These are phyloP conservation scores for Porphyrio hochstetteri DNA, from an alignment of 2,113 vertebrate species.

Conservation along the genomic window DNA sequence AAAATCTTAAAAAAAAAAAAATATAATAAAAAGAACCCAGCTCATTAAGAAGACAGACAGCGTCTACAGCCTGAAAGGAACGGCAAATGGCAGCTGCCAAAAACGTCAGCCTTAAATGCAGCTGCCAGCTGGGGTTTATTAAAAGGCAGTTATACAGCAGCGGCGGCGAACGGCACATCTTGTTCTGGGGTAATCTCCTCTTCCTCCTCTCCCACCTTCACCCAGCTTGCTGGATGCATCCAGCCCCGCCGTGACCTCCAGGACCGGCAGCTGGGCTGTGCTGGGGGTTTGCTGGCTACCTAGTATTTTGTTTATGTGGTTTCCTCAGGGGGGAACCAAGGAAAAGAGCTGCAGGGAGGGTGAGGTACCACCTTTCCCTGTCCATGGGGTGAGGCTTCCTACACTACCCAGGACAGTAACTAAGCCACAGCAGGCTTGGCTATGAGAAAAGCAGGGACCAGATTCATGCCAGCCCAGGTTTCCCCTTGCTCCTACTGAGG, in stretches of 20 bases:
- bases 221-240: background rate
- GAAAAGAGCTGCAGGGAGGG: background rate
- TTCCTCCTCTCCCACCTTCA: background rate
- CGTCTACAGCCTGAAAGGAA: conserved; percentile 43
- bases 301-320: background rate
- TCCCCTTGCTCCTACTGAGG: background rate
- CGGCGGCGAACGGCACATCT: background rate
- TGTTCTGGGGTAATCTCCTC: background rate
- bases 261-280: background rate
- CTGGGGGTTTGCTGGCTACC: background rate
- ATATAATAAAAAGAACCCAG: background rate
- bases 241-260: background rate
- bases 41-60: conserved; percentile 60
- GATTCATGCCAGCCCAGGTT: background rate
- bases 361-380: background rate
- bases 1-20: background rate
- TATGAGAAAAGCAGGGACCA: background rate
- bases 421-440: background rate
- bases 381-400: fast-evolving
- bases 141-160: conserved; percentile 31
- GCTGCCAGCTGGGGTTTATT: conserved; percentile 55
- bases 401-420: fast-evolving
- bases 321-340: background rate
- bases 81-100: conserved; percentile 60
- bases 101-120: conserved; percentile 38